Base-by-base conservation (phyloP, 2,888 invertebrate species). In the Meandrusa payeni region DNA sequence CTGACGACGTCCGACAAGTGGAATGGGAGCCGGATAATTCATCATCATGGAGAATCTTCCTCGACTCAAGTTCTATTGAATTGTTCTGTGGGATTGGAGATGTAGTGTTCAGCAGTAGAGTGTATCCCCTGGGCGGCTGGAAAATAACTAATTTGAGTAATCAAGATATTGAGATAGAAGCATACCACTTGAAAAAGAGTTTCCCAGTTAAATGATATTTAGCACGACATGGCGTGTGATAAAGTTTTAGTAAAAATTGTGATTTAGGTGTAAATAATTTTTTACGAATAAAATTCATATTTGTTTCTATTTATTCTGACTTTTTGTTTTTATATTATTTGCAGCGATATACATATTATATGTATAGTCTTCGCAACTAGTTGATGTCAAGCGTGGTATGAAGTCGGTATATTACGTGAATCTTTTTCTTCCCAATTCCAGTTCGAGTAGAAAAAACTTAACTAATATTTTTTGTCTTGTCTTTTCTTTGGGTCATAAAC, bases 41-140 rank as follows among this genome's bases (percentile, higher is more conserved):
- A 0, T 52, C 51, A 9, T 41, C 54, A 1, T 81, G 77, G 80
- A 68, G 80, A 39, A 57, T 87, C 1, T 86, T 82, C 54, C 50
- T 87, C 2, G 87, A 87, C 41, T 63, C 85, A 2, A 82, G 83
- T 52, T 83, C 85, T 1, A 15, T 87, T 40, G 87, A 87, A 48
- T 47, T 85, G 26, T 87, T 87, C 59, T 86, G 86, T 33, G 86
- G 87, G 0, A 78, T 81, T 48, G 87, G 87, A 0, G 87, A 86
- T 41, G 83, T 78, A 1, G 85, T 86, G 0, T 82, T 87, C 52
- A 87, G 86, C 46, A 70, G 64, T n/a, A 65, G 87, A 36, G 66
- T 76, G 1, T 83, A 62, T 38, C 78, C 82, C 17, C 64, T 74
- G 2, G 83, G 83, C 3, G 68, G 65, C 3, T 85, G 85, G 83